phyloP scores from a whole-genome alignment of 2,888 invertebrate species.

The Mythimna ferrago region DNA sequence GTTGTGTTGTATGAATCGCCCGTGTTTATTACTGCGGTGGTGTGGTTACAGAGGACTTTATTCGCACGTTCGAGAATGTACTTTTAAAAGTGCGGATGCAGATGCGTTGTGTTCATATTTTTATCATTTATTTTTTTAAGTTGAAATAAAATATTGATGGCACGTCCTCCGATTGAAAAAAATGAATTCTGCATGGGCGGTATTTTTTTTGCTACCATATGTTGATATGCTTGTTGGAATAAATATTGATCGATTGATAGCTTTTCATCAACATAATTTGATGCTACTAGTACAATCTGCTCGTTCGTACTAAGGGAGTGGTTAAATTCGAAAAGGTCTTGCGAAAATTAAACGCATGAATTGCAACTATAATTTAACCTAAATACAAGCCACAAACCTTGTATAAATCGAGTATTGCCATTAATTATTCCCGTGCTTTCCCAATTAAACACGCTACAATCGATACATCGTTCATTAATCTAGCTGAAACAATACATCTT shows the following conservation, averaged over 20 bases:
- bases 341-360: slow-evolving; percentile 18
- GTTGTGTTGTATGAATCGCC: slow-evolving; percentile 59
- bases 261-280: neutral
- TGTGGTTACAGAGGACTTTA: slow-evolving; percentile 8
- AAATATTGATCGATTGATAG: slow-evolving; percentile 11
- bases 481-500: slow-evolving; percentile 74
- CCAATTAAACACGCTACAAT: slow-evolving; percentile 67
- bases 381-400: slow-evolving; percentile 43
- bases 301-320: neutral
- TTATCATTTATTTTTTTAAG: slow-evolving; percentile 16
- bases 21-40: slow-evolving; percentile 65
- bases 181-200: slow-evolving; percentile 23
- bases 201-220: slow-evolving; percentile 1
- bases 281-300: neutral
- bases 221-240: slow-evolving; percentile 6
- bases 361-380: slow-evolving; percentile 29
- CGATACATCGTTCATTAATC: slow-evolving; percentile 69
- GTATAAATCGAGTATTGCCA: slow-evolving; percentile 54
- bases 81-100: slow-evolving; percentile 38
- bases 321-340: neutral
- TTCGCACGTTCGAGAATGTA: slow-evolving; percentile 44
- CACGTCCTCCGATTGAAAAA: slow-evolving; percentile 33
- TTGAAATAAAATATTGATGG: slow-evolving; percentile 42
- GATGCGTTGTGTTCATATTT: neutral
- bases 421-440: slow-evolving; percentile 61